Evolutionary conservation across 2,888 invertebrate genomes (phyloP), one percentile per base, ranked within the genome.

Genomic region (Rhingia rostrata): DNA sequence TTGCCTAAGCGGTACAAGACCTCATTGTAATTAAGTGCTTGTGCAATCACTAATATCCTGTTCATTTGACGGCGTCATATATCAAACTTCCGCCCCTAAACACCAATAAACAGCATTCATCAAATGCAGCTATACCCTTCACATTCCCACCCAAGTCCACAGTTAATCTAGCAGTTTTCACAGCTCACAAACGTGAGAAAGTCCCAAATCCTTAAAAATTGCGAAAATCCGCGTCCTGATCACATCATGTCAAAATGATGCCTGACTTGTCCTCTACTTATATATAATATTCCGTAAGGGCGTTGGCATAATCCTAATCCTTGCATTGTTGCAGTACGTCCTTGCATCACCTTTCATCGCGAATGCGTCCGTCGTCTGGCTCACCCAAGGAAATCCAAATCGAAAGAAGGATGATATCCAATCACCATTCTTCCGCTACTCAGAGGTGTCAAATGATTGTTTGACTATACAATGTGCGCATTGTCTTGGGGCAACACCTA

Each of bases 121-220:
- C 22, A 22, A 22, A 22, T 22, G 7, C 35, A 35, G 37, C 43
- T 53, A 54, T 54, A n/a, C 39, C 49, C 47, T 39, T 10, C 47
- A 5, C 45, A n/a, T 54, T 51, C 54, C 2, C 12, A 39, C 33
- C 5, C 41, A 14, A 39, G 47, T 56, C 39, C 58, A 66, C 49
- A 80, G 84, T 80, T 75, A 84, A 84, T 84, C 84, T 37, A 43
- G 60, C 84, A 80, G 80, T 84, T 84, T 84, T 75, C 66, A 70
- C 80, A 80, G 84, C 84, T 84, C 70, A 61, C 80, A 75, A 73
- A 84, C 84, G 84, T 84, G 84, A 84, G 84, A 84, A 84, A 80
- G 69, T 80, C 80, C 49, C 80, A 84, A 84, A 84, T 84, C 84
- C 84, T 80, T 84, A 80, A 84, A 84, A 84, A 84, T 84, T 80